Evolutionary conservation across 2,888 invertebrate genomes (phyloP).

Genomic region (Tryphoninae sp.): DNA sequence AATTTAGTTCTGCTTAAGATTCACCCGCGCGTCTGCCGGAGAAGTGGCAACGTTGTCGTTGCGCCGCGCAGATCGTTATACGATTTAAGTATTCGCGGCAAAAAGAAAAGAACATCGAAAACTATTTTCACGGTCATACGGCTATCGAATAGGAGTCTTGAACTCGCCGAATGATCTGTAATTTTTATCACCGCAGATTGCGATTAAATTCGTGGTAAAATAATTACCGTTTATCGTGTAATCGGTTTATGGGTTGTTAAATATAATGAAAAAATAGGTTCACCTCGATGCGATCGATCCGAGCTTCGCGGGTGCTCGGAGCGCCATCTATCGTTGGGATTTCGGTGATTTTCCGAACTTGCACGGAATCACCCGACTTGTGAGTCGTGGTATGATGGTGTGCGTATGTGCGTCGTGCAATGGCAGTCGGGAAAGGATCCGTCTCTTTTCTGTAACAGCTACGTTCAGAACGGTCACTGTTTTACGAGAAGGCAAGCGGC

Average conservation of each 20-base stretch:
- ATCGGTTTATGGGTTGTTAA: constrained; percentile 64
- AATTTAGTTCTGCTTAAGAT: constrained; percentile 46
- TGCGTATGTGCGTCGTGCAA: neutral
- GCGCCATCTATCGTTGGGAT: constrained; percentile 61
- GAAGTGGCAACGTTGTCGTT: constrained; percentile 74
- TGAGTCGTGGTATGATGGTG: neutral
- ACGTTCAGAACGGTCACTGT: neutral
- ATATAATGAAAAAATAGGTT: constrained; percentile 74
- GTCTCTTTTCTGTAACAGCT: neutral
- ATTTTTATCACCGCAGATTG: constrained; percentile 21
- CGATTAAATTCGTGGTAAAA: constrained; percentile 57
- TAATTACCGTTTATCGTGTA: constrained; percentile 50
- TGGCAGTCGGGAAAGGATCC: neutral
- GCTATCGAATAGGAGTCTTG: constrained; percentile 40
- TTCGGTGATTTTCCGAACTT: neutral
- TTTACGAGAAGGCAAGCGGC: neutral
- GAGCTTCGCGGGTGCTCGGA: constrained; percentile 70
- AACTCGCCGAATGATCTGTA: constrained; percentile 6
- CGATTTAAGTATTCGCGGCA: constrained; percentile 80
- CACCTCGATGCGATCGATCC: constrained; percentile 74
- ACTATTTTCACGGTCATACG: constrained; percentile 64
- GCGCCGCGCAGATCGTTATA: constrained; percentile 77
- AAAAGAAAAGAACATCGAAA: constrained; percentile 78
- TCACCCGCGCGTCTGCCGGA: constrained; percentile 15
- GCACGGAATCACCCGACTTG: constrained; percentile 12